phyloP scores from a whole-genome alignment of 2,797 vertebrate species.

The Sebastiscus albofasciatus region DNA sequence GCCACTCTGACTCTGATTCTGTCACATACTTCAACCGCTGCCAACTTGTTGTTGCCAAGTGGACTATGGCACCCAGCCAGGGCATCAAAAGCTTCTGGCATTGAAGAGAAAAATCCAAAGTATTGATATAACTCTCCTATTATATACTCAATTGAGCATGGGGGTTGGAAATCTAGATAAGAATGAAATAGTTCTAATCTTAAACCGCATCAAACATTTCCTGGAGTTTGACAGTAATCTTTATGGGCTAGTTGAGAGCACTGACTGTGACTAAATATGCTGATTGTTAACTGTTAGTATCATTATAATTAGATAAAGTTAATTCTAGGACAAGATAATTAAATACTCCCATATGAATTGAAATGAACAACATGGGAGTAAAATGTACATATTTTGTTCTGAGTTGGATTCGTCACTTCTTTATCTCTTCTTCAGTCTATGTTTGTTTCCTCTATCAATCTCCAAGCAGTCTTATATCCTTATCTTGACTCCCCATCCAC shows the following conservation, averaged over 20 bases:
- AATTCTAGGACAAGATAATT: background rate
- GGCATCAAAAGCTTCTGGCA: constrained; percentile 30
- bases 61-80: constrained; percentile 60
- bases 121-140: constrained; percentile 23
- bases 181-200: constrained; percentile 10
- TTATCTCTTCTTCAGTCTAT: background rate
- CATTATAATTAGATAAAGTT: constrained; percentile 4
- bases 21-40: constrained; percentile 43
- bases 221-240: background rate
- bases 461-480: constrained; percentile 12
- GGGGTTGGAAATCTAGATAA: constrained; percentile 12
- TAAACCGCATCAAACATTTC: constrained; percentile 2
- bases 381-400: background rate
- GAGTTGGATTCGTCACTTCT: background rate
- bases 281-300: background rate
- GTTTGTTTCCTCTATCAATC: constrained; percentile 22
- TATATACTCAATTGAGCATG: constrained; percentile 26
- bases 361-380: background rate
- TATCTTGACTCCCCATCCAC: constrained; percentile 20
- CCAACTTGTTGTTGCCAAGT: constrained; percentile 55
- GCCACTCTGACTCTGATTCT: constrained; percentile 40
- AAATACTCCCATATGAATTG: background rate
- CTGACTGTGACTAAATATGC: background rate
- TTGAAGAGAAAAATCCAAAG: constrained; percentile 12
- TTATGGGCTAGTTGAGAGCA: background rate